A percentile compares a stretch with the other conserved stretches of the same genome.
These are phyloP conservation scores for Deroplatys truncata DNA, from an alignment of 2,888 invertebrate genomes.

Conservation along the genomic window DNA sequence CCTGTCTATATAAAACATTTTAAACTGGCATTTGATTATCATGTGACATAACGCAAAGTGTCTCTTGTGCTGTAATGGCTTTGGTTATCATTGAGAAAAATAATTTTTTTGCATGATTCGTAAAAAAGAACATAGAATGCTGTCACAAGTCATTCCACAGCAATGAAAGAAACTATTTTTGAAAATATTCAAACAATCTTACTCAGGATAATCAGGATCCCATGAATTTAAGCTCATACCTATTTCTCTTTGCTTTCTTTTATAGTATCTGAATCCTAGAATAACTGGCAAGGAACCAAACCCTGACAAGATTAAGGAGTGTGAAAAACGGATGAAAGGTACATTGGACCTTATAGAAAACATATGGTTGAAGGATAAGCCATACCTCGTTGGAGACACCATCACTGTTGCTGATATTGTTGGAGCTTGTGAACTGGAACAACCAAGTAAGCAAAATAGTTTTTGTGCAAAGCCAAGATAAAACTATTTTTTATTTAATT, in stretches of 20 bases:
- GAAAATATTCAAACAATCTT: too few species aligned
- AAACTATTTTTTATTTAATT: background rate
- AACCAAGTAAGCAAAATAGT: conserved; percentile 39
- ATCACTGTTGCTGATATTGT: conserved; percentile 46
- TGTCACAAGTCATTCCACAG: too few species aligned
- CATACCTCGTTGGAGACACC: conserved; percentile 39
- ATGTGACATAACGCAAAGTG: too few species aligned
- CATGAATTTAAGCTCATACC: too few species aligned
- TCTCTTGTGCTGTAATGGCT: too few species aligned
- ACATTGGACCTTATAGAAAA: conserved; percentile 40
- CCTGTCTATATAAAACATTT: too few species aligned
- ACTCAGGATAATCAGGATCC: too few species aligned
- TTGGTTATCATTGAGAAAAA: too few species aligned
- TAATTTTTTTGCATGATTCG: too few species aligned
- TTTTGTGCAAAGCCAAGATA: background rate
- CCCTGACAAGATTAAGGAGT: conserved; percentile 35
- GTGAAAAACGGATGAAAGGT: conserved; percentile 37
- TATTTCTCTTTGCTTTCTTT: background rate
- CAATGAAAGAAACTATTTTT: too few species aligned
- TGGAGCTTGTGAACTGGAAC: conserved; percentile 46
- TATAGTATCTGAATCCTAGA: conserved; percentile 39
- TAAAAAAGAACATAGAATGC: too few species aligned
- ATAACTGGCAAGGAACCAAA: conserved; percentile 38
- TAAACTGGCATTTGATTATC: too few species aligned
- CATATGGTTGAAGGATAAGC: conserved; percentile 36